Percentiles rank a stretch among this genome's conserved stretches.
These are phyloP conservation scores for Umimayanthus chanpuru DNA, from an alignment of 92 coral and sea anemone species.

Conservation along the genomic window DNA sequence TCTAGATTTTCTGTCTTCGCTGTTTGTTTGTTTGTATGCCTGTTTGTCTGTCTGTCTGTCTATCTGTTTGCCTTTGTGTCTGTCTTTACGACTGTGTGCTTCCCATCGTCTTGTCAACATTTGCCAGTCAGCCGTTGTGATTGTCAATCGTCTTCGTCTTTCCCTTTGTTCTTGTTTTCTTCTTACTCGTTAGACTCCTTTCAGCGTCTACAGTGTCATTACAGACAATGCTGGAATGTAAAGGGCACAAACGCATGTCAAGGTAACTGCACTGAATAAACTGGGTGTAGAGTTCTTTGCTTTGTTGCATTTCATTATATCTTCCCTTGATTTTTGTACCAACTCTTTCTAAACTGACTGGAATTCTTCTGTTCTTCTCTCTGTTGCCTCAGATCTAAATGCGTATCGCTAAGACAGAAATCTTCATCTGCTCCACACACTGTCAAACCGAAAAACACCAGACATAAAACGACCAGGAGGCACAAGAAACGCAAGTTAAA, in stretches of 20 bases:
- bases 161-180: neutral
- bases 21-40: too few species aligned
- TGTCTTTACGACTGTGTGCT: neutral
- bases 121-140: neutral
- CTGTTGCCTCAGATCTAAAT: neutral
- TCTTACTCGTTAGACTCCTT: neutral
- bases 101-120: neutral
- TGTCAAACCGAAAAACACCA: neutral
- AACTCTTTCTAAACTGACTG: neutral
- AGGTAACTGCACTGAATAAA: neutral
- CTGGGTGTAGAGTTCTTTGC: neutral
- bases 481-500: conserved; percentile 17
- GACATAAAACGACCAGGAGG: neutral
- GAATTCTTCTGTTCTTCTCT: neutral
- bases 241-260: neutral
- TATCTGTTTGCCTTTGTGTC: neutral
- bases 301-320: neutral
- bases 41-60: neutral
- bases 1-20: too few species aligned
- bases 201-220: conserved; percentile 12
- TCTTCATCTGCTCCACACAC: neutral
- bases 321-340: neutral
- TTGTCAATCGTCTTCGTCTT: neutral
- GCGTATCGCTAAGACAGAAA: neutral
- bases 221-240: neutral